Conservation (phyloP, 2,113 vertebrate genomes). For the Gasterosteus nipponicus region DNA sequence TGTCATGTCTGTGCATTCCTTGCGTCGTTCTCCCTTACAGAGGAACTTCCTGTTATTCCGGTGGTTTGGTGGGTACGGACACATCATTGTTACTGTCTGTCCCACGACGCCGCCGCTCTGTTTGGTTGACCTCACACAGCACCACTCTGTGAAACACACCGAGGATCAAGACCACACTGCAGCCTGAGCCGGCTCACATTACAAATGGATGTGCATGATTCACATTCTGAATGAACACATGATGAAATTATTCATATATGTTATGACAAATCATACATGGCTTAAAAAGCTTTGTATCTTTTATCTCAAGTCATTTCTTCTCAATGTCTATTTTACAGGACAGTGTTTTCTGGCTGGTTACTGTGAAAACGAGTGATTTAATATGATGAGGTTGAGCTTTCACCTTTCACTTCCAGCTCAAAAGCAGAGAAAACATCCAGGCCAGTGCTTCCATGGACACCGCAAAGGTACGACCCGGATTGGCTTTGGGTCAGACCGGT, state of each 20-base stretch:
- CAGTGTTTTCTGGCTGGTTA: background rate
- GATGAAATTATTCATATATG: background rate
- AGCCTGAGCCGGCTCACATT: background rate
- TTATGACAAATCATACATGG: background rate
- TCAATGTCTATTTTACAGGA: background rate
- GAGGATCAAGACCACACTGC: background rate
- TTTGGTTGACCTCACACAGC: constrained; percentile 23
- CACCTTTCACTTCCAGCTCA: constrained; percentile 55
- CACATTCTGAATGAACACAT: too few relatives aligned
- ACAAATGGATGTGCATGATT: background rate
- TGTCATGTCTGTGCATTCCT: background rate
- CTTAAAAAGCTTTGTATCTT: background rate
- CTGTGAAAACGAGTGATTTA: background rate
- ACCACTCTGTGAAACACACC: constrained; percentile 46
- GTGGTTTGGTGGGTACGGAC: constrained; percentile 43
- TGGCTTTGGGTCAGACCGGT: constrained; percentile 14
- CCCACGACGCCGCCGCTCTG: constrained; percentile 28
- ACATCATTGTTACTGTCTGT: constrained; percentile 11
- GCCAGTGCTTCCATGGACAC: constrained; percentile 16
- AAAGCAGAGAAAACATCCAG: constrained; percentile 51
- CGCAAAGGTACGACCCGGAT: constrained; percentile 51
- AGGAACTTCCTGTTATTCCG: constrained; percentile 46
- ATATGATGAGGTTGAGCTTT: background rate
- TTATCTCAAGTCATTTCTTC: too few relatives aligned
- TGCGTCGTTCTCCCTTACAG: constrained; percentile 46